These are phyloP conservation scores for Drosophila acutilabella DNA, from an alignment of 2,888 invertebrate genomes.

Conservation along the genomic window DNA sequence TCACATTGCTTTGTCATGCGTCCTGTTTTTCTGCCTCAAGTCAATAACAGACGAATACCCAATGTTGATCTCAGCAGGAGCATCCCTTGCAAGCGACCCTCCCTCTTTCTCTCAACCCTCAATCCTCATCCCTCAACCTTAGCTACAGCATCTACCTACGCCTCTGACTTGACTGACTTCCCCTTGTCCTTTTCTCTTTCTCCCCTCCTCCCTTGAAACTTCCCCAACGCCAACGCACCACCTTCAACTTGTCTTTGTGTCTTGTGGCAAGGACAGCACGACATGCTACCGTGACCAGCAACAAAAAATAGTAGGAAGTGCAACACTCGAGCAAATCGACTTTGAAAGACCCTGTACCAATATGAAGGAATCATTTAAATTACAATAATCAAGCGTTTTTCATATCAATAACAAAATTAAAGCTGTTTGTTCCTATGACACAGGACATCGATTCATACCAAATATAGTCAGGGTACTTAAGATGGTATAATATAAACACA, in stretches of 20 bases:
- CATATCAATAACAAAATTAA: too few relatives aligned
- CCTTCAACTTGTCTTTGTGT: constrained; percentile 17
- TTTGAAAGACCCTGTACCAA: constrained; percentile 21
- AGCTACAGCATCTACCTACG: constrained; percentile 3
- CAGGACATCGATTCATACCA: too few relatives aligned
- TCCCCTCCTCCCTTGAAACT: neutral
- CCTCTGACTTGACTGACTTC: neutral
- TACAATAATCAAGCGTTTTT: too few relatives aligned
- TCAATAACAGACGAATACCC: constrained; percentile 1
- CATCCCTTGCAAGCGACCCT: constrained; percentile 63
- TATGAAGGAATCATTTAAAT: too few relatives aligned
- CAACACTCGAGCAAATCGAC: constrained; percentile 53
- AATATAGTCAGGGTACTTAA: too few relatives aligned
- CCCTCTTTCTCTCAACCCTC: constrained; percentile 4
- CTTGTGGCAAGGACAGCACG: constrained; percentile 22
- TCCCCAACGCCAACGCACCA: constrained; percentile 16
- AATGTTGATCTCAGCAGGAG: constrained; percentile 38
- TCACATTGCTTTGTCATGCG: constrained; percentile 60
- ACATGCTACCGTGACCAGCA: constrained; percentile 35
- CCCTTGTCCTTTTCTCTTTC: neutral
- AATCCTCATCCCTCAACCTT: neutral
- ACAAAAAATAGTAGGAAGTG: constrained; percentile 2
- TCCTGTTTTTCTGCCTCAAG: constrained; percentile 37
- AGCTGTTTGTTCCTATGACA: too few relatives aligned
- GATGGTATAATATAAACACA: too few relatives aligned